phyloP scores from a whole-genome alignment of 2,888 invertebrate species.

The Acrocyrtus sp. region DNA sequence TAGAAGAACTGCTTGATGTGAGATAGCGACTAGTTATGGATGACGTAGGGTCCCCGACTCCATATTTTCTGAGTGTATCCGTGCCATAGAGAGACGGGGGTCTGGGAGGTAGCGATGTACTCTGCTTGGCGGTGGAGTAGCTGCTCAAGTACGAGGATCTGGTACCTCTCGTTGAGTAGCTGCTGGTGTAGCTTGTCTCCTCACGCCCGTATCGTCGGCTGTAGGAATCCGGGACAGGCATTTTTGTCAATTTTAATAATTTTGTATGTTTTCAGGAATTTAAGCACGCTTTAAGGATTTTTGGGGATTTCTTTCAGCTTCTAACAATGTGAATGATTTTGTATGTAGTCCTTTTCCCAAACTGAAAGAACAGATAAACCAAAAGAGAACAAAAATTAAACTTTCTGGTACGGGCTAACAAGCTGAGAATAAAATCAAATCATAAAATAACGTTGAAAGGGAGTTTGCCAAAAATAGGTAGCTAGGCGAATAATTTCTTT shows the following conservation, averaged over 20 bases:
- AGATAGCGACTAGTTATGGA: conserved; percentile 53
- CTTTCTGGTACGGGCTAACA: too few relatives aligned
- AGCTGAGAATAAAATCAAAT: conserved; percentile 6
- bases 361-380: conserved; percentile 42
- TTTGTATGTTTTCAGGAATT: too few relatives aligned
- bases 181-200: conserved; percentile 45
- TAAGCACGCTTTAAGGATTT: too few relatives aligned
- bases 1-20: conserved; percentile 32
- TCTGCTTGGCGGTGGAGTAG: conserved; percentile 54
- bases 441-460: too few relatives aligned
- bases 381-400: conserved; percentile 39
- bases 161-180: conserved; percentile 44
- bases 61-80: conserved; percentile 54
- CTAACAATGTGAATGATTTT: conserved; percentile 19
- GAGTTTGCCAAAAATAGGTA: too few relatives aligned
- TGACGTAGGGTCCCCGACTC: conserved; percentile 52
- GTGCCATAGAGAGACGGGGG: conserved; percentile 48
- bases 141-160: conserved; percentile 55
- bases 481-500: too few relatives aligned
- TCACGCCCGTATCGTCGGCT: conserved; percentile 57
- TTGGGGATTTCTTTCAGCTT: too few relatives aligned
- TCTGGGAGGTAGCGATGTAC: conserved; percentile 56
- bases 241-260: too few relatives aligned
- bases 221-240: conserved; percentile 62
- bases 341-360: conserved; percentile 34